These are phyloP conservation scores for Cephus cinctus DNA, from an alignment of 1,140 invertebrate species.

Conservation along the genomic window DNA sequence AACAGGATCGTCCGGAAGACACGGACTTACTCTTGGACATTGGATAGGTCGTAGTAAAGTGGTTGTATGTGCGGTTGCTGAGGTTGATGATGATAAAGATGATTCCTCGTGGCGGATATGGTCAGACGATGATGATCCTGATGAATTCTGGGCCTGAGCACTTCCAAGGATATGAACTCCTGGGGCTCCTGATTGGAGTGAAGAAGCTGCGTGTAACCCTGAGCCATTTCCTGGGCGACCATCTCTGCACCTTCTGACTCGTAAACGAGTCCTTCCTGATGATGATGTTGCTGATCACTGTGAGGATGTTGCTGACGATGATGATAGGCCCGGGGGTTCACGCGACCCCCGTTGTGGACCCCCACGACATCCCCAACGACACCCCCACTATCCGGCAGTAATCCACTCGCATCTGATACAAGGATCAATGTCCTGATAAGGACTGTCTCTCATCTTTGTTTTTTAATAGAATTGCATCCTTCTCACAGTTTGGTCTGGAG, in stretches of 20 bases:
- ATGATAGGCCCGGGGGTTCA: slow-evolving; percentile 26
- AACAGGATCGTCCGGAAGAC: not conserved
- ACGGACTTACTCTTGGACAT: slow-evolving; percentile 45
- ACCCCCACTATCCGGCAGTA: slow-evolving; percentile 37
- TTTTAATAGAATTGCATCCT: too few species aligned
- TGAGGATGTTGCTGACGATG: slow-evolving; percentile 23
- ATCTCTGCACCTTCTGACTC: slow-evolving; percentile 32
- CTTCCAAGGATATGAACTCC: slow-evolving; percentile 45
- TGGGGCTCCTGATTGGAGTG: slow-evolving; percentile 41
- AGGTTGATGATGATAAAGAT: slow-evolving; percentile 21
- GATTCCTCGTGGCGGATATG: slow-evolving; percentile 14
- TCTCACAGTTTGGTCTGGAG: too few species aligned
- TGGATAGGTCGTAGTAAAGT: slow-evolving; percentile 43
- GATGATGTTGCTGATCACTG: slow-evolving; percentile 17
- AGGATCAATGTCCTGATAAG: not conserved
- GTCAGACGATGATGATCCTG: slow-evolving; percentile 28
- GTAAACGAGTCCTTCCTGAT: slow-evolving; percentile 9
- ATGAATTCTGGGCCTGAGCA: slow-evolving; percentile 36
- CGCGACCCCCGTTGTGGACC: slow-evolving; percentile 30
- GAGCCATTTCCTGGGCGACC: slow-evolving; percentile 49
- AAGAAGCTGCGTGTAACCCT: slow-evolving; percentile 46
- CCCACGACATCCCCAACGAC: slow-evolving; percentile 29
- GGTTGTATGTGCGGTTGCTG: slow-evolving; percentile 23
- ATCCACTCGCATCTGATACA: slow-evolving; percentile 37
- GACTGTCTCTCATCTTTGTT: not conserved